Conservation (phyloP, 2,888 invertebrate genomes). For the Trichacis sp. region DNA sequence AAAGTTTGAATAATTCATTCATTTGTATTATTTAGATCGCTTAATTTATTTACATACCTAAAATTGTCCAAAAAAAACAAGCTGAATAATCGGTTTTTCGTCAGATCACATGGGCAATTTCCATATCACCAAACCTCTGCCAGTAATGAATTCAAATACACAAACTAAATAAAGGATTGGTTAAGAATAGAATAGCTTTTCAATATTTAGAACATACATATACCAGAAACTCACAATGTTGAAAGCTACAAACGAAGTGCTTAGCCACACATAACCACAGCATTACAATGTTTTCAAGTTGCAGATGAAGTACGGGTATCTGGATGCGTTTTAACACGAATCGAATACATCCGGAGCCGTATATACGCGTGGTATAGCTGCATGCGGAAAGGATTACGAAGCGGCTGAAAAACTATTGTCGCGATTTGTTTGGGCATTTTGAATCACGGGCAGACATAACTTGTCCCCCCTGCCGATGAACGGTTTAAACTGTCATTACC, state of each 20-base stretch:
- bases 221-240: too few species aligned
- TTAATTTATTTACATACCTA: too few species aligned
- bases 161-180: too few species aligned
- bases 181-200: too few species aligned
- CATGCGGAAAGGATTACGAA: constrained; percentile 65
- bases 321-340: constrained; percentile 66
- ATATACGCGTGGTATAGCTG: constrained; percentile 60
- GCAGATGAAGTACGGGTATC: constrained; percentile 43
- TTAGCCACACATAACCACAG: constrained; percentile 32
- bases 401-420: constrained; percentile 59
- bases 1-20: too few species aligned
- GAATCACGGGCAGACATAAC: constrained; percentile 53
- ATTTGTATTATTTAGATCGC: too few species aligned
- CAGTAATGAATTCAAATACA: too few species aligned
- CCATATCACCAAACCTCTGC: too few species aligned
- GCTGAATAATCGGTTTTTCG: too few species aligned
- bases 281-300: constrained; percentile 38
- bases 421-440: constrained; percentile 43
- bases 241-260: constrained; percentile 29
- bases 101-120: too few species aligned
- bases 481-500: constrained; percentile 67
- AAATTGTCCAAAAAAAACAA: too few species aligned
- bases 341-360: constrained; percentile 58
- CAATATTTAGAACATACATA: too few species aligned
- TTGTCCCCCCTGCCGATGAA: constrained; percentile 46